These are phyloP conservation scores for Epinotia demarniana DNA, from an alignment of 2,888 invertebrate species.

Conservation along the genomic window DNA sequence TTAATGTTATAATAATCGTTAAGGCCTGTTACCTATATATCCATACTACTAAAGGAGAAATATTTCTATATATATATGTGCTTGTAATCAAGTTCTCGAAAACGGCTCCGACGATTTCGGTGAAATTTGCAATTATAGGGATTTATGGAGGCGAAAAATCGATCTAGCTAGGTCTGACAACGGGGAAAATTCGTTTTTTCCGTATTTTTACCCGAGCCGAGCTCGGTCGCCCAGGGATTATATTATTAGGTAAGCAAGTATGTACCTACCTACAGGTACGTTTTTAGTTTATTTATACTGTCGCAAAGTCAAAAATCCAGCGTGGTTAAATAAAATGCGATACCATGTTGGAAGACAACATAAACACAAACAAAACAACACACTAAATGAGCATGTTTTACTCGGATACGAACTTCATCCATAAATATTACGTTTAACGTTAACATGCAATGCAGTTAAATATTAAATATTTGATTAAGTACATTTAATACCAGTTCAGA, in stretches of 20 bases:
- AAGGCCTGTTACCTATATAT: background rate
- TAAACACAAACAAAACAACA: background rate
- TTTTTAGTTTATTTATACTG: background rate
- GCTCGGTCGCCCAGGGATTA: no score
- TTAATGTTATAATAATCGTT: constrained; percentile 3
- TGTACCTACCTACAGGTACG: background rate
- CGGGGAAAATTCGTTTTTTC: no score
- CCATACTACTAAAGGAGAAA: no score
- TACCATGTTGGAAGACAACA: background rate
- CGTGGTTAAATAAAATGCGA: no score
- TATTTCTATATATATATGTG: no score
- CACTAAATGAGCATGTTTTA: background rate
- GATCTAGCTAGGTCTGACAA: no score
- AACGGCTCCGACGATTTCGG: no score
- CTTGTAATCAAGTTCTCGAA: no score
- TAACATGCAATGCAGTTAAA: background rate
- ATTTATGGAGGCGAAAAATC: no score
- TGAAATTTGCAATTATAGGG: no score
- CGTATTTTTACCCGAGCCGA: no score
- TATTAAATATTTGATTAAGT: constrained; percentile 1
- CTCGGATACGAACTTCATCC: background rate
- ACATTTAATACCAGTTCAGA: background rate
- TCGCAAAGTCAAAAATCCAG: background rate
- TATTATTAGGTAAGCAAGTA: no score
- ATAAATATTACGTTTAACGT: background rate